phyloP scores from a whole-genome alignment of 2,797 vertebrate genomes.

The Carapus acus region DNA sequence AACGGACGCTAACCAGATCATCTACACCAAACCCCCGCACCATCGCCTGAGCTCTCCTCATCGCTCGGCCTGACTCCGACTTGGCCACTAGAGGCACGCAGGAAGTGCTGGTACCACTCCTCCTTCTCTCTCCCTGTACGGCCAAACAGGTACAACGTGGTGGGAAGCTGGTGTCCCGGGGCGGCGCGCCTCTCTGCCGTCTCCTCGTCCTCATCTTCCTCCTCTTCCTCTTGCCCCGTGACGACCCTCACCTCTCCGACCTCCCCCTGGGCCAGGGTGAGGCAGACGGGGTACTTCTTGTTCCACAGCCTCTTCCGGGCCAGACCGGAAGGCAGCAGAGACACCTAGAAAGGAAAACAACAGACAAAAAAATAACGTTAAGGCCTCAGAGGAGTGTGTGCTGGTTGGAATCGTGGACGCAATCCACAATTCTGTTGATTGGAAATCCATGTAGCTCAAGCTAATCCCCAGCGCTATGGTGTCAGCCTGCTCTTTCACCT shows the following conservation, averaged over 20 bases:
- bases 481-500: conserved; percentile 39
- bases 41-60: conserved; percentile 65
- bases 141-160: conserved; percentile 79
- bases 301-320: conserved; percentile 85
- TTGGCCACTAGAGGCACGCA: conserved; percentile 57
- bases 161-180: conserved; percentile 44
- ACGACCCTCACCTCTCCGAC: conserved; percentile 42
- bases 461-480: conserved; percentile 44
- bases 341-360: conserved; percentile 63
- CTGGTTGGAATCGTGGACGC: neutral
- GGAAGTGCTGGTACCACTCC: conserved; percentile 83
- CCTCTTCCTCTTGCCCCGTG: conserved; percentile 35
- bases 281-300: conserved; percentile 85
- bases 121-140: conserved; percentile 84
- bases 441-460: no score
- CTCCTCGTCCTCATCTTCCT: conserved; percentile 27
- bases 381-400: neutral
- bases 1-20: neutral
- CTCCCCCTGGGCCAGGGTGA: conserved; percentile 63
- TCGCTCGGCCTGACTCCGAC: conserved; percentile 24
- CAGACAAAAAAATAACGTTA: neutral
- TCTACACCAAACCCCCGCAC: neutral
- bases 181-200: conserved; percentile 31
- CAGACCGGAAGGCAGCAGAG: conserved; percentile 73
- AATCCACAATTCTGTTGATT: neutral